These are phyloP conservation scores for Drosophila phalerata DNA, from an alignment of 2,888 invertebrate species.

Conservation along the genomic window DNA sequence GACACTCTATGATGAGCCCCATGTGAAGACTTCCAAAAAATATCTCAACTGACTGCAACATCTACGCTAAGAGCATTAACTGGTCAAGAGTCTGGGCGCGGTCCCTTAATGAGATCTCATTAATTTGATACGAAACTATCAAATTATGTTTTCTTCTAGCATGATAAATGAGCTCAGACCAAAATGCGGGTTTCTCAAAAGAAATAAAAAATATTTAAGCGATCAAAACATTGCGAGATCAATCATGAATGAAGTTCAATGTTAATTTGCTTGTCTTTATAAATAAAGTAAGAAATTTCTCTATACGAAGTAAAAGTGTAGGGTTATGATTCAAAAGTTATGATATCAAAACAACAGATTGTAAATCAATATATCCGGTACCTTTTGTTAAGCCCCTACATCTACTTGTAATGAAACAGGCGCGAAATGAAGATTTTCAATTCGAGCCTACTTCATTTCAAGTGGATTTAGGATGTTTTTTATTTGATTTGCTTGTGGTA, in stretches of 20 bases:
- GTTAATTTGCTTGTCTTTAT: slow-evolving; percentile 13
- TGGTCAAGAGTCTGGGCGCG: slow-evolving; percentile 33
- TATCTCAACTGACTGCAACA: slow-evolving; percentile 14
- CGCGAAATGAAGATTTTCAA: neutral
- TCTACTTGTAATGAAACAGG: neutral
- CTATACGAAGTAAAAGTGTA: neutral
- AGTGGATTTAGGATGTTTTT: neutral
- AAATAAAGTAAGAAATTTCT: neutral
- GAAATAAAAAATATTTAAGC: slow-evolving; percentile 14
- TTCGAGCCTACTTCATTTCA: neutral
- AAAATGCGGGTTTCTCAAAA: slow-evolving; percentile 41
- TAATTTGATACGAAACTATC: slow-evolving; percentile 62
- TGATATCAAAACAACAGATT: too few relatives aligned
- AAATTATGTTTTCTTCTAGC: slow-evolving; percentile 36
- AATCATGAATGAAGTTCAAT: slow-evolving; percentile 45
- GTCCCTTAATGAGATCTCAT: slow-evolving; percentile 62
- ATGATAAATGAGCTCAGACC: slow-evolving; percentile 50
- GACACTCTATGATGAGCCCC: slow-evolving; percentile 11
- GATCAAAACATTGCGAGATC: slow-evolving; percentile 44
- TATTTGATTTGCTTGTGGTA: neutral
- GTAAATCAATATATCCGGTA: too few relatives aligned
- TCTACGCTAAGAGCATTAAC: slow-evolving; percentile 18
- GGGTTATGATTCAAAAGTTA: too few relatives aligned
- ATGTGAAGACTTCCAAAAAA: neutral
- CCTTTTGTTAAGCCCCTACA: neutral